Conservation (phyloP, 2,113 vertebrate genomes). For the Barbus barbus region DNA sequence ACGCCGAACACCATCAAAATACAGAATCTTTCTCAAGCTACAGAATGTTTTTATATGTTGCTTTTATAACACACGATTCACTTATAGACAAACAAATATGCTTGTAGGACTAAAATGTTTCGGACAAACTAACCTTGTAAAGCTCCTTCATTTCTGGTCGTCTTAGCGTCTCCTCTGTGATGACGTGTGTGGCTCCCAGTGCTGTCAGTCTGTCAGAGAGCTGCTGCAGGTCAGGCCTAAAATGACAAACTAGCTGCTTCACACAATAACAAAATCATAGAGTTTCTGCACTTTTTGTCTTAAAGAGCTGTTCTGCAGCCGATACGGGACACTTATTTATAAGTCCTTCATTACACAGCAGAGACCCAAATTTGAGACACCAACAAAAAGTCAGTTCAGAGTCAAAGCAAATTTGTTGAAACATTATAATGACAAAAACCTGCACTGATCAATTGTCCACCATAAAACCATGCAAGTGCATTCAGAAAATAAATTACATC, state of each 20-base stretch:
- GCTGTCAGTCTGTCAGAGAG: conserved; percentile 84
- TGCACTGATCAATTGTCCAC: background rate
- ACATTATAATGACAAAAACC: background rate
- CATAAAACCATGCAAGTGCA: no score
- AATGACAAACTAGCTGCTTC: background rate
- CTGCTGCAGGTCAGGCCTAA: conserved; percentile 82
- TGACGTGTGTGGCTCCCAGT: conserved; percentile 84
- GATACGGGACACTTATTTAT: background rate
- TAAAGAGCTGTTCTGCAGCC: background rate
- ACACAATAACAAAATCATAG: no score
- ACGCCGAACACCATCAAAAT: no score
- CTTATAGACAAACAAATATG: background rate
- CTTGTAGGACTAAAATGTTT: no score
- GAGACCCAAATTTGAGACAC: background rate
- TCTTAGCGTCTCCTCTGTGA: conserved; percentile 80
- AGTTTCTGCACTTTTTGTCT: background rate
- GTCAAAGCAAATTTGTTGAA: background rate
- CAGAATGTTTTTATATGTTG: background rate
- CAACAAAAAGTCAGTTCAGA: background rate
- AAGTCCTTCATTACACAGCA: background rate
- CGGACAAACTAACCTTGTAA: conserved; percentile 89
- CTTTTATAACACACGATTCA: background rate
- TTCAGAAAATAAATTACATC: no score
- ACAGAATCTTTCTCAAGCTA: background rate
- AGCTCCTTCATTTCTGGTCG: conserved; percentile 84